phyloP scores from a whole-genome alignment of 2,113 vertebrate genomes.

The Myanophis thanlyinensis region DNA sequence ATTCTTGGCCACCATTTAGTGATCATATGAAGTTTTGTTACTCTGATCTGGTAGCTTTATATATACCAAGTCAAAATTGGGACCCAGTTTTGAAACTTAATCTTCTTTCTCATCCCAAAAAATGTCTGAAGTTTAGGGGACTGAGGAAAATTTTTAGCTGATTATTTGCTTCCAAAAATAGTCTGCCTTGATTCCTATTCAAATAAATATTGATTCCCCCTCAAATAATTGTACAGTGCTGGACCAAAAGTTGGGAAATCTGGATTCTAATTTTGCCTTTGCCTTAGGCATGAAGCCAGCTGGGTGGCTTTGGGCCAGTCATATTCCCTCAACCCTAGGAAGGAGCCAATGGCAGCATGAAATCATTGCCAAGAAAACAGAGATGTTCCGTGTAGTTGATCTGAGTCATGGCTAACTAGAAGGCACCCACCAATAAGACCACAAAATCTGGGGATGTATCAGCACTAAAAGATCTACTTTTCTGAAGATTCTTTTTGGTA shows the following conservation, averaged over 20 bases:
- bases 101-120: background rate
- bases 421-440: background rate
- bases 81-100: background rate
- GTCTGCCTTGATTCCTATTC: background rate
- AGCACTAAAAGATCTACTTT: conserved; percentile 55
- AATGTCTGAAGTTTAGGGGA: background rate
- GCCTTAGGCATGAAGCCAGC: background rate
- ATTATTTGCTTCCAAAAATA: background rate
- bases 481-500: conserved; percentile 48
- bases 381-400: background rate
- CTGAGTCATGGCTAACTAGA: background rate
- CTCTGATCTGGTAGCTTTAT: background rate
- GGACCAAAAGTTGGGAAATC: background rate
- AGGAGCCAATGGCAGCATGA: background rate
- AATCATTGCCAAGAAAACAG: background rate
- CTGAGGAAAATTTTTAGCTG: background rate
- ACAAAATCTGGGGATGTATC: conserved; percentile 49
- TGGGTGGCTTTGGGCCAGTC: background rate
- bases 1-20: background rate
- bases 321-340: background rate
- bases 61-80: background rate
- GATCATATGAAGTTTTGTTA: background rate
- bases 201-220: background rate
- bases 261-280: background rate
- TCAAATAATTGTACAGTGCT: background rate